Evolutionary conservation across 2,888 invertebrate species (phyloP), one percentile per base, ranked within the genome.

Genomic region (Enchytraeus crypticus): DNA sequence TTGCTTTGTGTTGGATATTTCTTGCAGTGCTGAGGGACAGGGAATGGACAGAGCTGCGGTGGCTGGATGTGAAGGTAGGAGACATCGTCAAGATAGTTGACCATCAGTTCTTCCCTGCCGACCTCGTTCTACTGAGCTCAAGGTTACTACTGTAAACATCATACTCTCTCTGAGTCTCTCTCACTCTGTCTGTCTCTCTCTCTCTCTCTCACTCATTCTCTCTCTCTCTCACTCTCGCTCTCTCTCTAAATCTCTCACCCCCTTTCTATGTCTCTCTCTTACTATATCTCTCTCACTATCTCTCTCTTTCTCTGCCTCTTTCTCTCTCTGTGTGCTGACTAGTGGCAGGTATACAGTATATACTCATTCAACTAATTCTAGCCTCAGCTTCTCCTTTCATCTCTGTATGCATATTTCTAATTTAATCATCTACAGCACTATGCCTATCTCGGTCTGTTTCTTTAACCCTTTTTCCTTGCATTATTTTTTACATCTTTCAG

Each of bases 61-160:
- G 98, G 98, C 84, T 85, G 72, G 81, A 88, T 69, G 77, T 82
- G 18, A 63, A 71, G 59, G 95, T 97, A 11, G 98, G 98, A 0
- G 95, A 98, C 81, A 86, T 98, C 71, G 88, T 96, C 71, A 92
- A 91, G 83, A 83, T 98, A 61, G 82, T 85, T 74, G 92, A 92
- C 82, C 90, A 93, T 79, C 86, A 87, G 77, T 92, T 93, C 82
- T 97, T 98, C 80, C 98, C 98, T 2, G 96, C 96, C 1, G 98
- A 99, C 83, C 83, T 98, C 61, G 84, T 96, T 62, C 79, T 98
- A 26, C 79, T 98, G 64, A 87, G 96, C 14, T 92, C 95, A 47
- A 93, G 93, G 90, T 90, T 76, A 14, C 32, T 5, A 2, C 21
- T 14, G 14, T 43, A 14, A 14, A 14, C 11, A 43, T 14, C 11